Percentiles rank a stretch among this genome's conserved stretches.
Evolutionary conservation across 2,797 vertebrate species (phyloP).

Genomic region (Phataginus tetradactyla): DNA sequence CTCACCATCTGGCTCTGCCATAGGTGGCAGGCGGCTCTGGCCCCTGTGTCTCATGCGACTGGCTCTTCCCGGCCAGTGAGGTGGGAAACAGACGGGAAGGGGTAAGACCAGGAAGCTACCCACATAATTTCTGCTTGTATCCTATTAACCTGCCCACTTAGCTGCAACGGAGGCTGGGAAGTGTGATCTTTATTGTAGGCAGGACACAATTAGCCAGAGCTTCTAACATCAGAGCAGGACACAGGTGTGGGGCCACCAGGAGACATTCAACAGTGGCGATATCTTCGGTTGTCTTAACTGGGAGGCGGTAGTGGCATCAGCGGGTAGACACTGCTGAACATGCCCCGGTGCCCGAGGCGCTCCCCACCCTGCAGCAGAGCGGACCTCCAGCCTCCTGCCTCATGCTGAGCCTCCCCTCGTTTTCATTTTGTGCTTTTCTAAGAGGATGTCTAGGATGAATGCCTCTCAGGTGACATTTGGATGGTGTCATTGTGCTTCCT

Average conservation of each 20-base stretch:
- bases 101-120: not conserved
- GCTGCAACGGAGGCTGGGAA: not conserved
- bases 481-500: not conserved
- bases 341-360: not conserved
- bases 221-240: not conserved
- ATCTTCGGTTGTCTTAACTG: not conserved
- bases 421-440: not conserved
- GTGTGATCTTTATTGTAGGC: not conserved
- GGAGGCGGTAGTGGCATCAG: not conserved
- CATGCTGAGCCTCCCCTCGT: not conserved
- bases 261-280: not conserved
- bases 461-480: not conserved
- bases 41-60: not conserved
- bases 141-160: not conserved
- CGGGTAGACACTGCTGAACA: not conserved
- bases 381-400: not conserved
- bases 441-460: not conserved
- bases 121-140: not conserved
- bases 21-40: not conserved
- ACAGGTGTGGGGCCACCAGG: not conserved
- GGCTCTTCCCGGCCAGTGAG: not conserved
- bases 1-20: not conserved
- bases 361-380: rapidly evolving
- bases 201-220: not conserved
- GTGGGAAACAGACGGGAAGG: not conserved